phyloP scores from a whole-genome alignment of 1,140 invertebrate genomes.

The Psilanteris sp. region DNA sequence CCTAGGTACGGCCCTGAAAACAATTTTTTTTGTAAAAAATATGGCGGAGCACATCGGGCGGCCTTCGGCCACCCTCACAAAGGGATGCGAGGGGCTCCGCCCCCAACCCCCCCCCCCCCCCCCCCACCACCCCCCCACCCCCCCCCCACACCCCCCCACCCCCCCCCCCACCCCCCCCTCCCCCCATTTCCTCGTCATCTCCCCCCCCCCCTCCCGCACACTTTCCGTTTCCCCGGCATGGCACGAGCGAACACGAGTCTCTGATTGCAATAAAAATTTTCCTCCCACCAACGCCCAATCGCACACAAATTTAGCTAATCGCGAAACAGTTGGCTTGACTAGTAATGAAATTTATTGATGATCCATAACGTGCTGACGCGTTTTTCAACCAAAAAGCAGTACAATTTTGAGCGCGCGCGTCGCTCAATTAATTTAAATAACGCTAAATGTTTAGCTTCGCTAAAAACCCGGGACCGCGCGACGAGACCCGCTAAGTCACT shows the following conservation, averaged over 20 bases:
- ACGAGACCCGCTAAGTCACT: conserved; percentile 22
- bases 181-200: too few species aligned
- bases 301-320: conserved; percentile 15
- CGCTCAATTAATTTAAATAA: conserved; percentile 14
- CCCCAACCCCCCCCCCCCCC: too few species aligned
- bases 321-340: conserved; percentile 40
- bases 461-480: conserved; percentile 25
- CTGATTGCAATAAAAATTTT: conserved; percentile 1
- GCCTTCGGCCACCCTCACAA: too few species aligned
- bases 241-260: conserved; percentile 32
- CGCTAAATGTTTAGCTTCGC: conserved; percentile 37
- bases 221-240: conserved; percentile 18
- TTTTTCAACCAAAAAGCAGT: conserved; percentile 6
- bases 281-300: conserved; percentile 11
- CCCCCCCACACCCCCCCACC: too few species aligned
- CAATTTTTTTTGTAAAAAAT: too few species aligned
- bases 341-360: conserved; percentile 56
- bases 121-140: too few species aligned
- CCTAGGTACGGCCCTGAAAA: too few species aligned
- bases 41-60: too few species aligned
- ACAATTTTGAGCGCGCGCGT: too few species aligned
- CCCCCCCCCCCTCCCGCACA: too few species aligned
- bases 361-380: conserved; percentile 7
- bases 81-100: too few species aligned
- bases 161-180: too few species aligned